Evolutionary conservation across 2,797 vertebrate genomes (phyloP), one percentile per base, ranked within the genome.

Genomic region (Sandelia bainsii): DNA sequence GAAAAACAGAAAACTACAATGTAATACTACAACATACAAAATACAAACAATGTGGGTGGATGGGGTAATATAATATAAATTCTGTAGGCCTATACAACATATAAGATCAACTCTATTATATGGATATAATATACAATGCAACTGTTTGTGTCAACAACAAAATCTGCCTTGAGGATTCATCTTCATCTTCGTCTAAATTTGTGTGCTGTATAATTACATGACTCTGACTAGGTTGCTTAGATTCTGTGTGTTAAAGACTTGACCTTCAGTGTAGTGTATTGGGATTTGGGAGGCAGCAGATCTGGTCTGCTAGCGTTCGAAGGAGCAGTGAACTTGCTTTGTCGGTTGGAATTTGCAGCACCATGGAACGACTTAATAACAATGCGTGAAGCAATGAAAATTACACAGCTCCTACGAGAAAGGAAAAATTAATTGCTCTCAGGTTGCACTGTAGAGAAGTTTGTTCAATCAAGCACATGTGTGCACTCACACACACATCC

Each of bases 361-460:
- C 88, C 83, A 78, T 79, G 82, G 92, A 90, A 93, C 44, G 20
- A 88, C 83, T 92, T 91, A 84, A 93, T 92, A 93, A 91, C 90
- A 93, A 89, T 91, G 88, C 89, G 62, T 90, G 86, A 93, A 93
- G 89, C 88, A 91, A 91, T 89, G 85, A 92, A 93, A 93, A 93
- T 93, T 90, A 90, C 87, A 90, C 87, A 85, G 89, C 80, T 88
- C 84, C 83, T 40, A 76, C 86, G 86, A 74, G 74, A 89, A 88
- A 87, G 90, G 87, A 92, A 91, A 92, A 92, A 91, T 88, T 73
- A 91, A 92, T 91, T 90, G 88, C 87, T 93, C 87, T 90, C 90
- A 93, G 91, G 89, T 92, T 94, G 86, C 85, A 87, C 75, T 85
- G 75, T 17, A 57, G 75, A 89, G 82, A 86, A 80, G 62, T 89